Percentiles rank a stretch among this genome's conserved stretches.
These are phyloP conservation scores for Acronicta leporina DNA, from an alignment of 2,888 invertebrate species.

Conservation along the genomic window DNA sequence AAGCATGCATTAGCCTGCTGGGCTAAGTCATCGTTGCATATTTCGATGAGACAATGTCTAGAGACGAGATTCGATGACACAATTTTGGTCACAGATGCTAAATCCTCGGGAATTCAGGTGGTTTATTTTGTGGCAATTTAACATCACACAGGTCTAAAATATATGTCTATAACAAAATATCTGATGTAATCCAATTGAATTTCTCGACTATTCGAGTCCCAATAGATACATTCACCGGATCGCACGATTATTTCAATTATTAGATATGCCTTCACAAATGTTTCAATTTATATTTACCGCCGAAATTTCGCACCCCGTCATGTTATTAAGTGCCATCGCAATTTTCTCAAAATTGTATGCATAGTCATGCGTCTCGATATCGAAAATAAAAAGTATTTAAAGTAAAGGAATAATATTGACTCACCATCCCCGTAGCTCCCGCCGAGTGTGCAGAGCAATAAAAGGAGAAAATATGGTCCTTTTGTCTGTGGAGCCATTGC, in stretches of 20 bases:
- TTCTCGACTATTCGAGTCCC: conserved; percentile 23
- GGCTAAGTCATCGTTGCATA: no score
- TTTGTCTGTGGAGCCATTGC: conserved; percentile 82
- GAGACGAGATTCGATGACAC: no score
- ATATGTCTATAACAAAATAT: conserved; percentile 23
- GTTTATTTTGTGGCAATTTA: conserved; percentile 11
- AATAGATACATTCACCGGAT: conserved; percentile 18
- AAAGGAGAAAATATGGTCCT: conserved; percentile 70
- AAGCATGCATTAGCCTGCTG: neutral
- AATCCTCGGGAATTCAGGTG: neutral
- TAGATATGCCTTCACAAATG: conserved; percentile 2
- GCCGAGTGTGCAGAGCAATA: conserved; percentile 78
- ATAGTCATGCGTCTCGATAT: conserved; percentile 66
- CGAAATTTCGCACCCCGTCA: conserved; percentile 6
- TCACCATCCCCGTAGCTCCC: conserved; percentile 76
- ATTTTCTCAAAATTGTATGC: conserved; percentile 60
- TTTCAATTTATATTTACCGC: conserved; percentile 21
- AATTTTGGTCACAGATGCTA: no score
- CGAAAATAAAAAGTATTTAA: conserved; percentile 63
- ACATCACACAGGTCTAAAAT: neutral
- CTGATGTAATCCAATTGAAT: conserved; percentile 32
- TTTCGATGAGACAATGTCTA: no score
- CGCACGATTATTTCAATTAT: conserved; percentile 20
- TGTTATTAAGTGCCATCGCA: conserved; percentile 8
- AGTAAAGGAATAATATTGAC: conserved; percentile 73